These are phyloP conservation scores for Strigamia transsilvanica DNA, from an alignment of 2,888 invertebrate species.

Conservation along the genomic window DNA sequence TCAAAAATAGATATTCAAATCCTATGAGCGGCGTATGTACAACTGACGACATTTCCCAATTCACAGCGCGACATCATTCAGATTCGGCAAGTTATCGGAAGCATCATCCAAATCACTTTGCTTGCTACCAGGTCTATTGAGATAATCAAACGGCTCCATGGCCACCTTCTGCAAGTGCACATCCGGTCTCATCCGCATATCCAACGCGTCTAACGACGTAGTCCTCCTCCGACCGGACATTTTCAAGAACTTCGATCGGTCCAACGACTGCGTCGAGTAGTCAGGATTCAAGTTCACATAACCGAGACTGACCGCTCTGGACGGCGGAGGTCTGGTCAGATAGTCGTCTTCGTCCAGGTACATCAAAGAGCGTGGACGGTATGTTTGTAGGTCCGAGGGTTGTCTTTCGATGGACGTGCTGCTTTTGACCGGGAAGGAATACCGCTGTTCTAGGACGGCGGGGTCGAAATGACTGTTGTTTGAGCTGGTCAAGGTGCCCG, in stretches of 20 bases:
- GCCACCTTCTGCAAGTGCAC: slow-evolving; percentile 56
- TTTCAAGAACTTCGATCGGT: slow-evolving; percentile 52
- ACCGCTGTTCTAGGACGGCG: slow-evolving; percentile 52
- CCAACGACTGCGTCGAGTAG: slow-evolving; percentile 56
- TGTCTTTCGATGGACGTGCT: slow-evolving; percentile 50
- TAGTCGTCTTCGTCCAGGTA: slow-evolving; percentile 57
- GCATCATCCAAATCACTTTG: slow-evolving; percentile 55
- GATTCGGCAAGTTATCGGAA: slow-evolving; percentile 53
- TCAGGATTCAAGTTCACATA: slow-evolving; percentile 55
- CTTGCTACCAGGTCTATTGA: slow-evolving; percentile 56
- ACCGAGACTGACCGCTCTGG: slow-evolving; percentile 55
- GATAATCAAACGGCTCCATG: slow-evolving; percentile 56
- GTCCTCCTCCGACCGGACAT: slow-evolving; percentile 52
- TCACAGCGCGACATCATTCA: slow-evolving; percentile 56
- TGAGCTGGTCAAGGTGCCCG: slow-evolving; percentile 28
- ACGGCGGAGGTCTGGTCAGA: slow-evolving; percentile 60
- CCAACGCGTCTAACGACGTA: slow-evolving; percentile 55
- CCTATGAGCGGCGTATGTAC: too few species aligned
- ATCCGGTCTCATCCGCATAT: slow-evolving; percentile 54
- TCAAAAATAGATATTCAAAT: too few species aligned
- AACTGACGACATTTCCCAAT: too few species aligned
- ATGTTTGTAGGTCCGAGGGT: slow-evolving; percentile 43
- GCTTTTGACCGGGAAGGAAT: slow-evolving; percentile 55
- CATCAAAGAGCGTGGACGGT: slow-evolving; percentile 56
- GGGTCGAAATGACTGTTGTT: slow-evolving; percentile 55